These are phyloP conservation scores for Mobula birostris DNA, from an alignment of 2,113 vertebrate species.

Conservation along the genomic window DNA sequence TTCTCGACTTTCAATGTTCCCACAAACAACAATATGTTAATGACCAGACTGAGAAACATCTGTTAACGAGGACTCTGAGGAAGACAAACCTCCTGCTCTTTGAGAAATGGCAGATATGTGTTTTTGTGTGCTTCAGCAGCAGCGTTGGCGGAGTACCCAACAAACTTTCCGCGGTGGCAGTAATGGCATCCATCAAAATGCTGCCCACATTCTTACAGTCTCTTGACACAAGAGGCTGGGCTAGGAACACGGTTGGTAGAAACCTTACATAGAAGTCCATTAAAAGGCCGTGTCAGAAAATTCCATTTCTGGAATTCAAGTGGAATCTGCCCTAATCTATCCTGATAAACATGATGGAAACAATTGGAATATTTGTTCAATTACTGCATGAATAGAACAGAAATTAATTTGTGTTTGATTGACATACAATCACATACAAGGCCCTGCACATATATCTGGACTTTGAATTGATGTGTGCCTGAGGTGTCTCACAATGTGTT, in stretches of 20 bases:
- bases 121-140: background rate
- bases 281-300: background rate
- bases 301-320: background rate
- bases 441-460: background rate
- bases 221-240: background rate
- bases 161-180: background rate
- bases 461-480: background rate
- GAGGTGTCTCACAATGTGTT: background rate
- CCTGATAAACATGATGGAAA: background rate
- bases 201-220: background rate
- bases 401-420: background rate
- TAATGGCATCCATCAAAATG: background rate
- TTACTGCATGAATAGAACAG: background rate
- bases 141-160: background rate
- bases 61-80: too few relatives aligned
- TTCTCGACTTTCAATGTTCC: too few relatives aligned
- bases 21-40: too few relatives aligned
- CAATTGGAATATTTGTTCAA: background rate
- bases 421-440: background rate
- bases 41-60: too few relatives aligned
- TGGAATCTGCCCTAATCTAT: background rate
- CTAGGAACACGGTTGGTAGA: background rate
- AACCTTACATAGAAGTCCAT: background rate
- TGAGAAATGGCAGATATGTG: too few relatives aligned
- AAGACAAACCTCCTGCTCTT: too few relatives aligned